A percentile compares a stretch with the other conserved stretches of the same genome.
Conservation (phyloP, 2,113 vertebrate genomes). For the Pimephales promelas region DNA sequence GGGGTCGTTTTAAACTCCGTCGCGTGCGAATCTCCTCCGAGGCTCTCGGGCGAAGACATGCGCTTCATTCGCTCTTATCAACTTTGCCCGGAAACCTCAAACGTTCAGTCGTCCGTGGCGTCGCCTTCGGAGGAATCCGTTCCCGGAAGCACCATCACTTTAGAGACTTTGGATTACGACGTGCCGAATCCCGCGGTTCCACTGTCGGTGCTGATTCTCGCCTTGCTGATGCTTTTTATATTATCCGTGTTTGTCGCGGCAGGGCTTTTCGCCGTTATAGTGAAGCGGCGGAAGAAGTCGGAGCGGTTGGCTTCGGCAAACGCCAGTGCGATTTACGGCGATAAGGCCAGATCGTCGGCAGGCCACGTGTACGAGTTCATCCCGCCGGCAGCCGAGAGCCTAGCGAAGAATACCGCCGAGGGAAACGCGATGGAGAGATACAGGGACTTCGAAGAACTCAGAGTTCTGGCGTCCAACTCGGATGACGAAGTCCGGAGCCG, state of each 20-base stretch:
- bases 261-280: constrained; percentile 88
- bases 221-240: constrained; percentile 91
- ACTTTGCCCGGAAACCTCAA: constrained; percentile 92
- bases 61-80: constrained; percentile 82
- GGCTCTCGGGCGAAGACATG: constrained; percentile 90
- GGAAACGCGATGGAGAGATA: constrained; percentile 85
- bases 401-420: constrained; percentile 80
- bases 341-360: constrained; percentile 86
- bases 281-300: constrained; percentile 87
- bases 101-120: constrained; percentile 81
- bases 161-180: constrained; percentile 81
- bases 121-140: constrained; percentile 84
- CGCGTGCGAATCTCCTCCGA: constrained; percentile 90
- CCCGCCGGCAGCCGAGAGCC: constrained; percentile 83
- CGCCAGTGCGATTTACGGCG: constrained; percentile 84
- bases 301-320: constrained; percentile 89
- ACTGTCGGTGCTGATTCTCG: constrained; percentile 92
- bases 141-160: constrained; percentile 82
- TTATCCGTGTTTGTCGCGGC: constrained; percentile 92
- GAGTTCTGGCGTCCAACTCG: constrained; percentile 82
- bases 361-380: constrained; percentile 95
- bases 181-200: constrained; percentile 80
- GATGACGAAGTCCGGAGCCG: constrained; percentile 83
- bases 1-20: constrained; percentile 93
- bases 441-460: constrained; percentile 91